A percentile compares a stretch with the other conserved stretches of the same genome.
Evolutionary conservation across 2,888 invertebrate genomes (phyloP).

Genomic region (Drosophila hamatofila): DNA sequence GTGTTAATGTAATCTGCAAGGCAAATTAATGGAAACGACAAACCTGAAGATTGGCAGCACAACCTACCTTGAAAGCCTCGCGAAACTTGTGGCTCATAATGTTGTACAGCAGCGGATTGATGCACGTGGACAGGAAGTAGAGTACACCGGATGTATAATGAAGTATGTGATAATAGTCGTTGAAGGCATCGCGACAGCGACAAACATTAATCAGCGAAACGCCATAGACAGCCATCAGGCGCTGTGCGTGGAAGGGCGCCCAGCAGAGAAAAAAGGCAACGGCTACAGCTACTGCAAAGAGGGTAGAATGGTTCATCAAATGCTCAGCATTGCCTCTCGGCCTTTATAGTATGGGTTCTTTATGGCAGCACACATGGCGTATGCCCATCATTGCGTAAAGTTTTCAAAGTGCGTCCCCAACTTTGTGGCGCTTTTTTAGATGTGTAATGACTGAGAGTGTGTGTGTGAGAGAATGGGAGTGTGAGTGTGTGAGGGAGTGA

Average conservation of each 20-base stretch:
- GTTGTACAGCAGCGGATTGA: conserved; percentile 90
- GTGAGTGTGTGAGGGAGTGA: conserved; percentile 1
- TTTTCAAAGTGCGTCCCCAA: conserved; percentile 12
- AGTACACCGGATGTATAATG: conserved; percentile 89
- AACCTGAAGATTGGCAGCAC: background rate
- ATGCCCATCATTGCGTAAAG: conserved; percentile 40
- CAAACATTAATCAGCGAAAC: conserved; percentile 73
- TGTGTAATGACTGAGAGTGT: background rate
- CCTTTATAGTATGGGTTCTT: background rate
- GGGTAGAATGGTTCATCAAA: conserved; percentile 21
- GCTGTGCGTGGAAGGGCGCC: conserved; percentile 97
- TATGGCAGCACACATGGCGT: conserved; percentile 34
- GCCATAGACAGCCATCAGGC: conserved; percentile 92
- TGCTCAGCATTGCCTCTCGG: conserved; percentile 16
- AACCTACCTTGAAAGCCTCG: conserved; percentile 88
- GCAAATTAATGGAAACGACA: background rate
- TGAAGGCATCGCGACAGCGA: conserved; percentile 83
- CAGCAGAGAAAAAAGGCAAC: conserved; percentile 94
- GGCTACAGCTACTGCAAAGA: conserved; percentile 91
- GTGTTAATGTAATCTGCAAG: conserved; percentile 82
- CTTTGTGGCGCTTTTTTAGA: conserved; percentile 4
- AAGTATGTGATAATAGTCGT: conserved; percentile 88
- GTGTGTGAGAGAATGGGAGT: too few relatives aligned
- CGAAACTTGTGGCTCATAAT: conserved; percentile 90
- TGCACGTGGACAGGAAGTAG: conserved; percentile 89